phyloP scores from a whole-genome alignment of 2,888 invertebrate species.

The Rhagonycha lutea region DNA sequence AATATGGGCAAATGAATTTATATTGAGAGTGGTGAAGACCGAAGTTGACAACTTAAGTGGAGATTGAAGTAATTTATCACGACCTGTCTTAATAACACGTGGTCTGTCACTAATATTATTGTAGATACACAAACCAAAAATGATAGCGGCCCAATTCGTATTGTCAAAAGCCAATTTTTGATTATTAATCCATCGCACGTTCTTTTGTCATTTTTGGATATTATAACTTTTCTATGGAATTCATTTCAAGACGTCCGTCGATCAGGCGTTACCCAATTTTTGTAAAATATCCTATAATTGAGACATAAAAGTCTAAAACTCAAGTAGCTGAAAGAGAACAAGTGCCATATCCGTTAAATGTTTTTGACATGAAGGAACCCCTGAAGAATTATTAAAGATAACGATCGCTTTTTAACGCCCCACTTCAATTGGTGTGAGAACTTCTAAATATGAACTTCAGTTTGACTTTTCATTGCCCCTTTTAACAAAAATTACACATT shows the following conservation, averaged over 20 bases:
- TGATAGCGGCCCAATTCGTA: neutral
- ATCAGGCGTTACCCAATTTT: neutral
- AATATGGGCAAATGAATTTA: conserved; percentile 12
- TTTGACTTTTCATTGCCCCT: neutral
- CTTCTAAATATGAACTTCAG: neutral
- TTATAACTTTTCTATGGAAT: conserved; percentile 1
- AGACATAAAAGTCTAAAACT: neutral
- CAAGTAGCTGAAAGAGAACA: conserved; percentile 15
- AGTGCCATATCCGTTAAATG: conserved; percentile 17
- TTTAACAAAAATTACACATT: neutral
- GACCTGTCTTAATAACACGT: conserved; percentile 18
- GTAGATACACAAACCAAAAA: conserved; percentile 8
- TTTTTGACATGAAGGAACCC: conserved; percentile 16
- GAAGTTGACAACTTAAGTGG: conserved; percentile 21
- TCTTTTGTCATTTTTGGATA: neutral
- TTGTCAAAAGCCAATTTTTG: neutral
- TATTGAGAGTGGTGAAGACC: conserved; percentile 8
- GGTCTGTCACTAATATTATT: conserved; percentile 12
- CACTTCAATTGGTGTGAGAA: conserved; percentile 24
- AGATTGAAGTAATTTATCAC: conserved; percentile 26
- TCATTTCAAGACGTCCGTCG: neutral
- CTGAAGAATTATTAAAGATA: conserved; percentile 20
- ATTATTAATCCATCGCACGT: neutral
- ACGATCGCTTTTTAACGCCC: conserved; percentile 17
- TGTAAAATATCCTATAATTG: conserved; percentile 1